These are phyloP conservation scores for Channa argus DNA, from an alignment of 2,113 vertebrate genomes.

Conservation along the genomic window DNA sequence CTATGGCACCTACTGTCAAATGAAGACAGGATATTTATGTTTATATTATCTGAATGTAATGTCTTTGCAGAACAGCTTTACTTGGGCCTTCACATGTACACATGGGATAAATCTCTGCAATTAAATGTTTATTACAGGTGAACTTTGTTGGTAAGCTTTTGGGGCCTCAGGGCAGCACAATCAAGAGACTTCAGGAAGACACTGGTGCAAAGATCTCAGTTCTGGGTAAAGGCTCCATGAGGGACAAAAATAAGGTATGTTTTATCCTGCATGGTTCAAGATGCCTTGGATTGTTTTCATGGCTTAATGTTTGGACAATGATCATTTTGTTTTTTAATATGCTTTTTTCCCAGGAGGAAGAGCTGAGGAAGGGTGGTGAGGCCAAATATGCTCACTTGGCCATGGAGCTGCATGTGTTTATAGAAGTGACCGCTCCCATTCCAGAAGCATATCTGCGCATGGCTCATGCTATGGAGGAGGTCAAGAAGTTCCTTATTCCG, in stretches of 20 bases:
- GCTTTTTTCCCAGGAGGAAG: slow-evolving; percentile 87
- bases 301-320: no score
- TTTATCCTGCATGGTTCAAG: neutral
- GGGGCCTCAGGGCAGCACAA: slow-evolving; percentile 97
- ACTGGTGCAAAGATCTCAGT: slow-evolving; percentile 98
- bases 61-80: no score
- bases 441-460: slow-evolving; percentile 95
- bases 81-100: no score
- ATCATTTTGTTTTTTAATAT: neutral
- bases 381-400: slow-evolving; percentile 95
- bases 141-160: slow-evolving; percentile 98
- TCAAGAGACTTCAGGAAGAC: slow-evolving; percentile 97
- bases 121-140: slow-evolving; percentile 80
- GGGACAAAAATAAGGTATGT: slow-evolving; percentile 94
- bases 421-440: slow-evolving; percentile 95
- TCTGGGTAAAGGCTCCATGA: slow-evolving; percentile 96
- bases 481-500: slow-evolving; percentile 97
- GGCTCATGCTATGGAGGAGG: slow-evolving; percentile 98
- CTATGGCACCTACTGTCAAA: no score
- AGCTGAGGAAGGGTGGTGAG: slow-evolving; percentile 93
- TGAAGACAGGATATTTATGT: no score
- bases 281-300: no score
- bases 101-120: no score
- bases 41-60: no score
- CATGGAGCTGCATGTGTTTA: slow-evolving; percentile 96